Conservation (phyloP, 2,113 vertebrate genomes). For the Actenoides hombroni region DNA sequence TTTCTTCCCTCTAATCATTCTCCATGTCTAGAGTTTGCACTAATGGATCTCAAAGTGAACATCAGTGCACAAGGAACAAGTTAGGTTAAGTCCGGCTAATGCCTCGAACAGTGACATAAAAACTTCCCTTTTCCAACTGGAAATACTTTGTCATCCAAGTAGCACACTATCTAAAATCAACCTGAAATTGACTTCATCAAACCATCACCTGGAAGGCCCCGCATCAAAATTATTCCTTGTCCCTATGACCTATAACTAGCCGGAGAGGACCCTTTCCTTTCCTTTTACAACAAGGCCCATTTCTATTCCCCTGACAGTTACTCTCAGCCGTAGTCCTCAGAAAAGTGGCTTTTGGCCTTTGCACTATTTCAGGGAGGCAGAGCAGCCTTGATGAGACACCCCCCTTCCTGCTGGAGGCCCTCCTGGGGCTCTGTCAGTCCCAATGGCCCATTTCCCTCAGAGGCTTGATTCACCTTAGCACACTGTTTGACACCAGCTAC, state of each 20-base stretch:
- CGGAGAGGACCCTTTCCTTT: neutral
- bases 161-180: neutral
- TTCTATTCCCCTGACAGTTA: neutral
- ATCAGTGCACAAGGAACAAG: neutral
- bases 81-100: neutral
- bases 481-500: neutral
- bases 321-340: accelerated
- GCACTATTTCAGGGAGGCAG: accelerated
- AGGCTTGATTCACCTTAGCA: accelerated
- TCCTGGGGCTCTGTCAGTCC: neutral
- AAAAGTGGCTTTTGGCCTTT: neutral
- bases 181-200: neutral
- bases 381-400: accelerated
- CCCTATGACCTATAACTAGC: accelerated
- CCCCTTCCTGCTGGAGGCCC: neutral
- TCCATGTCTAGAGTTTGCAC: neutral
- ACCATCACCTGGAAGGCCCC: neutral
- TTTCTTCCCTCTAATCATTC: neutral
- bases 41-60: neutral
- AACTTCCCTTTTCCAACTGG: neutral
- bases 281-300: neutral
- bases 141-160: neutral
- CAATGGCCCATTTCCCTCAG: accelerated
- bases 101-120: neutral
- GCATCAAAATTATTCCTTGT: neutral